These are phyloP conservation scores for Okamejei kenojei DNA, from an alignment of 2,797 vertebrate species.

Conservation along the genomic window DNA sequence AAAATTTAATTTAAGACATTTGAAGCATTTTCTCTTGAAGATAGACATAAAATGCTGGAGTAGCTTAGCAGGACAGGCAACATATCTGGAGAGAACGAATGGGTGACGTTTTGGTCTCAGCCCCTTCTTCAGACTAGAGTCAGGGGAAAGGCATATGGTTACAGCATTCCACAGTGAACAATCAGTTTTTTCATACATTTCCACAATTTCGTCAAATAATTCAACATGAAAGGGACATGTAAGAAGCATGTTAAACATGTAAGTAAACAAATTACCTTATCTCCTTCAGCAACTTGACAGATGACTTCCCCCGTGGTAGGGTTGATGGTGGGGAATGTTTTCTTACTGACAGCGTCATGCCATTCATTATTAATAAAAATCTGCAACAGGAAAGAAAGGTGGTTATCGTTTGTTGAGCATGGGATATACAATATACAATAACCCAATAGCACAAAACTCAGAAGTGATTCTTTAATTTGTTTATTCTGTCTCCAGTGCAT, in stretches of 20 bases:
- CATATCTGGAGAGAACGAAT: too few relatives aligned
- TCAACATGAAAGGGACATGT: not conserved
- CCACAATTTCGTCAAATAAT: not conserved
- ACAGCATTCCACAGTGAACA: not conserved
- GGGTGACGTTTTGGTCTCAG: too few relatives aligned
- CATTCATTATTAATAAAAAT: slow-evolving; percentile 94
- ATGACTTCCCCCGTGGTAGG: slow-evolving; percentile 85
- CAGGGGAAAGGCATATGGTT: not conserved
- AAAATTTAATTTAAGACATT: not conserved
- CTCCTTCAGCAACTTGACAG: slow-evolving; percentile 84
- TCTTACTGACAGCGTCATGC: slow-evolving; percentile 78
- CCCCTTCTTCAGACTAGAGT: too few relatives aligned
- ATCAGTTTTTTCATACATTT: not conserved
- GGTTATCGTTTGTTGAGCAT: not conserved
- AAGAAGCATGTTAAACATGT: too few relatives aligned
- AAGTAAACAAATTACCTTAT: not conserved
- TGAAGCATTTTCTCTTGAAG: not conserved
- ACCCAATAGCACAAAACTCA: not conserved
- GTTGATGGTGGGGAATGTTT: slow-evolving; percentile 80
- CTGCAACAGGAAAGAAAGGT: slow-evolving; percentile 50
- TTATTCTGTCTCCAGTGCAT: not conserved
- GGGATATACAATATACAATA: not conserved
- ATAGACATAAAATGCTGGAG: too few relatives aligned
- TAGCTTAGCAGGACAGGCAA: too few relatives aligned
- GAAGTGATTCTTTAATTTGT: not conserved